Percentiles rank a stretch among this genome's conserved stretches.
phyloP scores from a whole-genome alignment of 2,888 invertebrate species.

The Rhingia rostrata region DNA sequence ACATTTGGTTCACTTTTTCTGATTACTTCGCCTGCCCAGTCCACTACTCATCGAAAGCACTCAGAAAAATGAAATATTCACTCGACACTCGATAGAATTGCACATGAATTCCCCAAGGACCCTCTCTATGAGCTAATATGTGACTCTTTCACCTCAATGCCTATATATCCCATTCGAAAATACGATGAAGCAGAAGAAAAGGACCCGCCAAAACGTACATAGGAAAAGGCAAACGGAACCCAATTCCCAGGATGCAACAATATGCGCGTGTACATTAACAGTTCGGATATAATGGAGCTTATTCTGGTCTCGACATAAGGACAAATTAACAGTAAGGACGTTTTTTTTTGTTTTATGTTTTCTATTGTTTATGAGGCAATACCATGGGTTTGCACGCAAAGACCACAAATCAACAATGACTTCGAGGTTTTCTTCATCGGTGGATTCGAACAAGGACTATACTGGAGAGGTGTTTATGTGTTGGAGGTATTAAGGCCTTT shows the following conservation, averaged over 20 bases:
- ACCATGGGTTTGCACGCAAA: constrained; percentile 1
- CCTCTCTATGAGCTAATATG: constrained; percentile 62
- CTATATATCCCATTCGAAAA: constrained; percentile 32
- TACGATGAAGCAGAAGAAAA: background rate
- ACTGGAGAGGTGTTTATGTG: no score
- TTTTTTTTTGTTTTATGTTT: constrained; percentile 32
- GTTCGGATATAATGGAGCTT: constrained; percentile 23
- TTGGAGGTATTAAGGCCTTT: no score
- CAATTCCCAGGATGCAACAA: constrained; percentile 37
- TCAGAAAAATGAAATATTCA: constrained; percentile 49
- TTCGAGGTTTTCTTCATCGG: constrained; percentile 51
- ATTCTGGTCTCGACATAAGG: constrained; percentile 25
- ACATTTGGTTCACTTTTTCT: background rate
- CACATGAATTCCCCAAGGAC: constrained; percentile 60
- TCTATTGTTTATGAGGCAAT: constrained; percentile 48
- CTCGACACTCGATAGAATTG: constrained; percentile 3
- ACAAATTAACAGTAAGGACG: constrained; percentile 51
- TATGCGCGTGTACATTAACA: constrained; percentile 14
- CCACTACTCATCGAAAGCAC: constrained; percentile 35
- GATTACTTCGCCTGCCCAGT: constrained; percentile 20
- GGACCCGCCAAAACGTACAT: background rate
- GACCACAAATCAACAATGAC: constrained; percentile 45
- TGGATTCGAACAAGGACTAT: constrained; percentile 52
- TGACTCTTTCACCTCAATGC: constrained; percentile 54
- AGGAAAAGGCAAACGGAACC: constrained; percentile 33